Conservation (phyloP, 2,113 vertebrate genomes). For the Alethe castanea region DNA sequence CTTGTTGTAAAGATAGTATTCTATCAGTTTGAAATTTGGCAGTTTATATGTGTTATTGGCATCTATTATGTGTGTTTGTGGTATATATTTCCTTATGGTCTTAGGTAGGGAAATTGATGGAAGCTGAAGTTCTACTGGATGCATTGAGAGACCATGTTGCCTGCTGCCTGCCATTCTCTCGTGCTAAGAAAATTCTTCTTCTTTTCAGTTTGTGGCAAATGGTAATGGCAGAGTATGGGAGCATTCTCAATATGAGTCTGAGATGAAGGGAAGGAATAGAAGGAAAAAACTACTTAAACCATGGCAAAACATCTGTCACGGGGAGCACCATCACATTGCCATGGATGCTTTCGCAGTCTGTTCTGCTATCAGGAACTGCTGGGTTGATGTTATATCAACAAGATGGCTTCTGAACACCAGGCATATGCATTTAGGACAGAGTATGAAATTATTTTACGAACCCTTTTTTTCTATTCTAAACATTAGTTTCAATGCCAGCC, state of each 20-base stretch:
- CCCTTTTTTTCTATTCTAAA: background rate
- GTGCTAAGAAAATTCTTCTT: background rate
- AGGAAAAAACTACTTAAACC: background rate
- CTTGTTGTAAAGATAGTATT: background rate
- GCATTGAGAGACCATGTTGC: rapidly evolving
- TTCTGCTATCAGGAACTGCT: background rate
- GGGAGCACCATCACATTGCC: background rate
- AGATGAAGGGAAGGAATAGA: background rate
- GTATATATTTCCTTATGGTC: background rate
- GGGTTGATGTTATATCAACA: background rate
- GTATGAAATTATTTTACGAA: background rate
- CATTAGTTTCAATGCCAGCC: background rate
- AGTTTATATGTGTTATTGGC: background rate
- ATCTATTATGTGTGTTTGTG: background rate
- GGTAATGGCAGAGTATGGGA: background rate
- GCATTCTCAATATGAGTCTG: background rate
- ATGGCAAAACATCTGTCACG: background rate
- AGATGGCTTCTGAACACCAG: background rate
- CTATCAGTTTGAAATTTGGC: background rate
- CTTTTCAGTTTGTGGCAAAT: background rate
- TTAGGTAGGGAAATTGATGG: background rate
- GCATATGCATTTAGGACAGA: background rate
- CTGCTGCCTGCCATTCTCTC: background rate
- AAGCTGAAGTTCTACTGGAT: background rate
- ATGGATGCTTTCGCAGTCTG: background rate